Percentiles rank a stretch among this genome's conserved stretches.
Evolutionary conservation across 2,888 invertebrate genomes (phyloP).

Genomic region (Arrhopalites spinosus): DNA sequence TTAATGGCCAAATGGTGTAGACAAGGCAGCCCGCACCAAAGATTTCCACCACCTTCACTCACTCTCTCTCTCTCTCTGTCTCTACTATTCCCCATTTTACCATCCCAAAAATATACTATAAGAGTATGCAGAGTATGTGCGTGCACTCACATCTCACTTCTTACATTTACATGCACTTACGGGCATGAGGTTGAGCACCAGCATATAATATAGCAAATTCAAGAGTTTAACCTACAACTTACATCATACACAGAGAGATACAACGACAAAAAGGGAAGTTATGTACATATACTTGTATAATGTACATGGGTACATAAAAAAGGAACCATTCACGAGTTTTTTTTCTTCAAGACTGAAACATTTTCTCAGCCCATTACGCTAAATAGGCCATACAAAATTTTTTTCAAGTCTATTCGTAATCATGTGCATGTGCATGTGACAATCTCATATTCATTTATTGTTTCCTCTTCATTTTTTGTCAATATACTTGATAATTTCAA

Average conservation of each 20-base stretch:
- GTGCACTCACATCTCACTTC: too few species aligned
- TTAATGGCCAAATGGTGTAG: constrained; percentile 45
- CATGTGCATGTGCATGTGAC: background rate
- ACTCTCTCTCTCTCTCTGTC: background rate
- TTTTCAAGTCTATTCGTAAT: background rate
- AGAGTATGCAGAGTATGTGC: too few species aligned
- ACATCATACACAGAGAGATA: too few species aligned
- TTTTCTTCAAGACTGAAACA: background rate
- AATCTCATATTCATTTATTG: background rate
- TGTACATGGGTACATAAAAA: too few species aligned
- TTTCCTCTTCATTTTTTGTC: background rate
- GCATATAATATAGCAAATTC: too few species aligned
- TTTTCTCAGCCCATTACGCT: background rate
- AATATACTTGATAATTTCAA: background rate
- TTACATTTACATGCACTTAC: too few species aligned
- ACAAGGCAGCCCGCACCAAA: constrained; percentile 22
- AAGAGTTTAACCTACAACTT: too few species aligned
- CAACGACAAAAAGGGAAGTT: too few species aligned
- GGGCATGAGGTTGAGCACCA: too few species aligned
- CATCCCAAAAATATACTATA: too few species aligned
- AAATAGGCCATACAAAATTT: background rate
- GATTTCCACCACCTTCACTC: constrained; percentile 14
- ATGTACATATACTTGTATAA: too few species aligned
- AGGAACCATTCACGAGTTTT: too few species aligned
- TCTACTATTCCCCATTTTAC: background rate